Base-by-base conservation (phyloP, 2,113 vertebrate genomes). In the Vulpes vulpes region DNA sequence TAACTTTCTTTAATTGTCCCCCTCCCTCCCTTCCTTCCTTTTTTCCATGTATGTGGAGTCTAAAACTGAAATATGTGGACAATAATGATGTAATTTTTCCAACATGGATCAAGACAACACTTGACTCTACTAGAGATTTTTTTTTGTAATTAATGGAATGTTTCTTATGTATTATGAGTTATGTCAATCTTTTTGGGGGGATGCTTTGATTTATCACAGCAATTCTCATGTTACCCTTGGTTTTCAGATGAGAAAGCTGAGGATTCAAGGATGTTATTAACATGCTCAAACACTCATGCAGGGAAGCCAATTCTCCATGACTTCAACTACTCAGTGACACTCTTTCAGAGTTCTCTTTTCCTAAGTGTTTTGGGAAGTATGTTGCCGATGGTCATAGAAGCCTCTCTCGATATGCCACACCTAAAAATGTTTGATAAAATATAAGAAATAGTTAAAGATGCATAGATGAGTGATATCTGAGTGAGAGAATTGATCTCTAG, bases 341-440 rank as follows among this genome's bases (percentile, higher is more conserved):
- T 60, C 20, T 9, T 51, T 64, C 5, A 12, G 30, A 35, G 22
- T 35, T 38, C n/a, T 76, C 11, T 57, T 59, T 59, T 43, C 14
- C 82, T 20, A 1, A 62, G 7, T 19, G 35, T 43, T 73, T 60
- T 12, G 14, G 51, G 2, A 12, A 43, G n/a, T 76, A 20, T 69
- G 9, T 57, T n/a, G 7, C 4, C 27, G 12, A 14, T 65, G 27
- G 38, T 59, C 27, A n/a, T 14, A 43, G n/a, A 59, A 85, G 30
- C 22, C 20, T 16, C 49, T 51, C 8, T 7, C 17, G 3, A 23
- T 1, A 49, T 3, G 2, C 23, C 20, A 35, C 1, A 55, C 5
- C 27, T 57, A 64, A 76, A 82, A 32, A 53, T 49, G 20, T 32
- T 35, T 76, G 60, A 35, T 35, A 49, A 65, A 85, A 78, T 71